These are phyloP conservation scores for Oreochromis tanganicae DNA, from an alignment of 2,113 vertebrate genomes.

Conservation along the genomic window DNA sequence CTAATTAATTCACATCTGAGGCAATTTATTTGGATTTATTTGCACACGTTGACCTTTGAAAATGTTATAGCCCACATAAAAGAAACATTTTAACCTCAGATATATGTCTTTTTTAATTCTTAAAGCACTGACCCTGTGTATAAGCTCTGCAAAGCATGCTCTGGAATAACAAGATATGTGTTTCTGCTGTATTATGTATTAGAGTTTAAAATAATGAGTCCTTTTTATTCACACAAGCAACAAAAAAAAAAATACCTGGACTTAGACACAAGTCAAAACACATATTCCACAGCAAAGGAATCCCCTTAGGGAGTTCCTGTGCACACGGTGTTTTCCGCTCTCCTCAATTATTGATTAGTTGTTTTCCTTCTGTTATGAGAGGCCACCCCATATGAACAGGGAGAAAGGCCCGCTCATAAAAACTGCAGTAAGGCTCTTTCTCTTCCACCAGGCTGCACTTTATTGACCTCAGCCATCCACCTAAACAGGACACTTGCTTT, in stretches of 20 bases:
- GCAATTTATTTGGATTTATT: background rate
- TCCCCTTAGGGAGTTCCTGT: constrained; percentile 30
- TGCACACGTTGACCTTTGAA: background rate
- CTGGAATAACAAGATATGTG: background rate
- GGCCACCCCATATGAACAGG: constrained; percentile 37
- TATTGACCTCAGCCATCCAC: constrained; percentile 32
- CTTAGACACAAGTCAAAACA: background rate
- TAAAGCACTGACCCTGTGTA: background rate
- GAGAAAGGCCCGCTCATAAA: constrained; percentile 51
- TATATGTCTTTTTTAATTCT: background rate
- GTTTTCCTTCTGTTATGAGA: constrained; percentile 64
- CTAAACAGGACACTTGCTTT: constrained; percentile 31
- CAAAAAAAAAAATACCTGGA: background rate
- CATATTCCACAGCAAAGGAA: constrained; percentile 17
- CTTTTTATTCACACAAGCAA: background rate
- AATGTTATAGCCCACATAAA: background rate
- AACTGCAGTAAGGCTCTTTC: constrained; percentile 39
- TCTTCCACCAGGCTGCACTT: constrained; percentile 22
- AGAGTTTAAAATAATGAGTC: background rate
- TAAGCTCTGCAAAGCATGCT: background rate
- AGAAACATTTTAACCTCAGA: background rate
- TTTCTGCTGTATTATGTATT: background rate
- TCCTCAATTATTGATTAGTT: constrained; percentile 66
- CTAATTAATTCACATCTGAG: background rate
- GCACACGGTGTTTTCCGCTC: constrained; percentile 57